These are phyloP conservation scores for Lordiphosa collinella DNA, from an alignment of 1,140 invertebrate genomes.

Conservation along the genomic window DNA sequence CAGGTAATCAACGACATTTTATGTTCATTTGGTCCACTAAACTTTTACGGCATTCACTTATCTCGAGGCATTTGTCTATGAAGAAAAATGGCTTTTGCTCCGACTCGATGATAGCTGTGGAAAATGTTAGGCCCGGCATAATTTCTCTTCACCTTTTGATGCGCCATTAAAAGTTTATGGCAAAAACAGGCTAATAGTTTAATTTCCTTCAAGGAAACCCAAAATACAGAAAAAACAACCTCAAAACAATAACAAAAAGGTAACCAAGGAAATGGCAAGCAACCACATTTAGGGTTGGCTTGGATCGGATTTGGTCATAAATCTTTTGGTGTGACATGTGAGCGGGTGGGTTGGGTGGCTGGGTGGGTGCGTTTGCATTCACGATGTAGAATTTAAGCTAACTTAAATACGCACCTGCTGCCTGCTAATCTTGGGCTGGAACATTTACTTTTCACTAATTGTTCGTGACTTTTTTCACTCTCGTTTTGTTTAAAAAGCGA, in stretches of 20 bases:
- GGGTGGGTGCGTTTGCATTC: constrained; percentile 15
- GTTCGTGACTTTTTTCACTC: constrained; percentile 9
- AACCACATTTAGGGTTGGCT: constrained; percentile 27
- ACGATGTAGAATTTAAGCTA: background rate
- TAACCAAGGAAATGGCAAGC: constrained; percentile 45
- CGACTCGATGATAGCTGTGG: constrained; percentile 42
- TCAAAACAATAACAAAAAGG: constrained; percentile 39
- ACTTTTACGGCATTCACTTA: constrained; percentile 65
- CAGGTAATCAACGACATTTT: constrained; percentile 65
- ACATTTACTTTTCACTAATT: constrained; percentile 42
- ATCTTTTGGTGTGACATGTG: constrained; percentile 44
- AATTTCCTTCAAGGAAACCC: constrained; percentile 46
- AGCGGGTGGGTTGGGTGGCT: constrained; percentile 26
- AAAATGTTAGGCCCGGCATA: constrained; percentile 31
- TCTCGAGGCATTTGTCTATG: constrained; percentile 42
- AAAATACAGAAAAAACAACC: constrained; percentile 17
- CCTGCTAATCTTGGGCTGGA: too few species aligned
- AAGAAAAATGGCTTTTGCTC: constrained; percentile 34
- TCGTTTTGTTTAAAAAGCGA: constrained; percentile 9
- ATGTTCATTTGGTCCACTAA: constrained; percentile 66
- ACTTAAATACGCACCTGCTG: too few species aligned
- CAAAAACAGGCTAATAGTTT: constrained; percentile 58
- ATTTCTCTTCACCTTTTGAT: constrained; percentile 51
- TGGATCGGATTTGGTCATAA: constrained; percentile 38
- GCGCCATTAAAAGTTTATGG: constrained; percentile 65